Percentiles rank a stretch among this genome's conserved stretches.
Conservation (phyloP, 2,113 vertebrate genomes). For the Apodemus sylvaticus region DNA sequence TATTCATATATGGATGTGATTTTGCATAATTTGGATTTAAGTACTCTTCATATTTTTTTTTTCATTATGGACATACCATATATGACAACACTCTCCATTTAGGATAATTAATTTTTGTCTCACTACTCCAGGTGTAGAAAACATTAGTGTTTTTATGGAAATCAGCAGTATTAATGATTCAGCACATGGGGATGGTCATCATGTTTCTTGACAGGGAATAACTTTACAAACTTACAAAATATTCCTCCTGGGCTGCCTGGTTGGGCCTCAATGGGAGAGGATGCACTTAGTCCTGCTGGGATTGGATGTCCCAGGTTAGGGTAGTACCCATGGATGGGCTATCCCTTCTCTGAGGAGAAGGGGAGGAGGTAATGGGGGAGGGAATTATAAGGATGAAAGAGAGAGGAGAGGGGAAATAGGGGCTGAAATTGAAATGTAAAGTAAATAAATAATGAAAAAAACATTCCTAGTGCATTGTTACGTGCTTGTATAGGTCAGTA, state of each 20-base stretch:
- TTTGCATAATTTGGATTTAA: slow-evolving; percentile 13
- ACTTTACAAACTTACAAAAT: neutral
- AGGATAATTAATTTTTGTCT: neutral
- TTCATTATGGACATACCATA: neutral
- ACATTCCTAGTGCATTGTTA: neutral
- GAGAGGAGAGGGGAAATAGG: too few relatives aligned
- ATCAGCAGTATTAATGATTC: neutral
- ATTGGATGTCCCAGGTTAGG: too few relatives aligned
- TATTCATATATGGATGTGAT: neutral
- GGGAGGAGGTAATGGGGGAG: too few relatives aligned
- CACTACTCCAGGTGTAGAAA: neutral
- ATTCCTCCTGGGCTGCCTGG: neutral
- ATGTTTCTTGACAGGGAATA: slow-evolving; percentile 5
- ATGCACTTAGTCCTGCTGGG: too few relatives aligned
- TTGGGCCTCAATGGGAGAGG: too few relatives aligned
- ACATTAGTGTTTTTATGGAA: neutral
- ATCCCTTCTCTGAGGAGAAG: too few relatives aligned
- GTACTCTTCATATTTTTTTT: slow-evolving; percentile 12
- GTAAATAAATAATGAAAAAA: neutral
- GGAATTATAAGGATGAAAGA: too few relatives aligned
- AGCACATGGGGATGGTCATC: neutral
- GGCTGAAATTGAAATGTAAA: too few relatives aligned
- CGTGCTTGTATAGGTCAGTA: neutral
- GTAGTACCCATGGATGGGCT: too few relatives aligned
- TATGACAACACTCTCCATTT: neutral